Evolutionary conservation across 2,888 invertebrate species (phyloP), one percentile per base, ranked within the genome.

Genomic region (Hecatera dysodea): DNA sequence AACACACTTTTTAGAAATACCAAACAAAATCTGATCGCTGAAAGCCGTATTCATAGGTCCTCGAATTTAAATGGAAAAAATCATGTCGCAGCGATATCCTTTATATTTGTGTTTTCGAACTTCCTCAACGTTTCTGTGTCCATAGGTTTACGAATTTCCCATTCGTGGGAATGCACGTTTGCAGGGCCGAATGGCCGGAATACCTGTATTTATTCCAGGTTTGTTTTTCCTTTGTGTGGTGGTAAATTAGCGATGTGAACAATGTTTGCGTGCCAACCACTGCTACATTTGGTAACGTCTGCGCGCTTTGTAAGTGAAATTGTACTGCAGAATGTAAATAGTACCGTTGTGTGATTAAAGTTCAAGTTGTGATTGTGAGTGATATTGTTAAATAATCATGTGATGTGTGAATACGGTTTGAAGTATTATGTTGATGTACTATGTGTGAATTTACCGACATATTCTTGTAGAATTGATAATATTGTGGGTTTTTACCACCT

Each of bases 151-250:
- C 80, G 67, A 60, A 81, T 86, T 55, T 55, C 33, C 33, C 55
- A 84, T 86, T 87, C 83, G 84, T 84, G 84, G 84, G 85, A 88
- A 88, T 87, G 78, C 74, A 72, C 80, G 72, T 74, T 67, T 81
- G 76, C 82, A 81, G 62, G 73, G 64, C 73, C 78, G 74, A 84
- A 82, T 83, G 76, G 76, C 56, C 78, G 83, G 85, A 87, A 90
- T 89, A 86, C 86, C 78, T 86, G 83, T 84, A 85, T 88, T 87
- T 85, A 82, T 81, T 71, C 80, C 80, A 69, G 69, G 79, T 81
- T 74, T 87, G 87, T 89, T 91, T 90, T 89, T 88, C 86, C 88
- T 87, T 89, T 87, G 82, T 85, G 77, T 70, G 72, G 48, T 72
- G 81, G 81, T 87, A 89, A 89, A 88, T 90, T 89, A 88, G 83